phyloP scores from a whole-genome alignment of 1,140 invertebrate genomes.

The Drosophila melanogaster region DNA sequence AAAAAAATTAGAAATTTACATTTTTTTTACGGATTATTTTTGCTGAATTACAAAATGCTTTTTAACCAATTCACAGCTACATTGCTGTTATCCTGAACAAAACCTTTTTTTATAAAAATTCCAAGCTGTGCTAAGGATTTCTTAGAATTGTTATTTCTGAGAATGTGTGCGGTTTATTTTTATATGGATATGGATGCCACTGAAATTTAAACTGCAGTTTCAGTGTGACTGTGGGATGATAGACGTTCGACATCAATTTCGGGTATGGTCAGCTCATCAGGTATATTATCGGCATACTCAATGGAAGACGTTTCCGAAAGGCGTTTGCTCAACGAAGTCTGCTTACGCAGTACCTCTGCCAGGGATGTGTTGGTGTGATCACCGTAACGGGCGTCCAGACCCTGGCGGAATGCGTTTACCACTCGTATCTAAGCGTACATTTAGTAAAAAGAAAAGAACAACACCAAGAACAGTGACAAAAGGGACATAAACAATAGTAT shows the following conservation, averaged over 20 bases:
- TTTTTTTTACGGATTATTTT: neutral
- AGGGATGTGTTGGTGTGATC: constrained; percentile 95
- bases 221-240: constrained; percentile 95
- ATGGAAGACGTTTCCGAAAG: constrained; percentile 95
- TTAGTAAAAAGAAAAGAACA: constrained; percentile 68
- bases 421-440: constrained; percentile 94
- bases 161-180: constrained; percentile 32
- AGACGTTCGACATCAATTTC: constrained; percentile 96
- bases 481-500: constrained; percentile 58
- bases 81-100: neutral
- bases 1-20: neutral
- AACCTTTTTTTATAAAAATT: neutral
- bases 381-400: constrained; percentile 96
- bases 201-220: constrained; percentile 92
- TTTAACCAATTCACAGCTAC: neutral
- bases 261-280: constrained; percentile 93
- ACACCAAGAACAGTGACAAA: constrained; percentile 73
- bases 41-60: neutral
- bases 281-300: constrained; percentile 95
- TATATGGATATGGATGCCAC: constrained; percentile 11
- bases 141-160: constrained; percentile 21
- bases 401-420: constrained; percentile 99
- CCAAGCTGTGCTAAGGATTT: neutral
- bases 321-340: constrained; percentile 94
- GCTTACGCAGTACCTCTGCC: constrained; percentile 95